Evolutionary conservation across 2,797 vertebrate species (phyloP).

Genomic region (Neosilurus hyrtlii): DNA sequence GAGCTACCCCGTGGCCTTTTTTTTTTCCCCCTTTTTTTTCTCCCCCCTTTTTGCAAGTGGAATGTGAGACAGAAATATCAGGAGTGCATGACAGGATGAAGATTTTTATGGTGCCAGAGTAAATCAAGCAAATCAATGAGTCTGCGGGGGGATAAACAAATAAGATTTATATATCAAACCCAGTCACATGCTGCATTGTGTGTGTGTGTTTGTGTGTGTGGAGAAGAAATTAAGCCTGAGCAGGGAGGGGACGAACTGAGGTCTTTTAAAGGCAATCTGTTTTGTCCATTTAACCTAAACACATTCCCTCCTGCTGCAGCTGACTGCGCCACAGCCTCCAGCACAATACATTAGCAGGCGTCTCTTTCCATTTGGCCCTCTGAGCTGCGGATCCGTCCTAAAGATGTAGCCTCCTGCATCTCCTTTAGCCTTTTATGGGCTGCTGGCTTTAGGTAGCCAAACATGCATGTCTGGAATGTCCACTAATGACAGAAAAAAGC

Average conservation of each 20-base stretch:
- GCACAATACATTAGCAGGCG: constrained; percentile 42
- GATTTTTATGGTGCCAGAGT: constrained; percentile 42
- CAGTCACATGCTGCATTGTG: constrained; percentile 22
- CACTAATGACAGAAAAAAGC: constrained; percentile 48
- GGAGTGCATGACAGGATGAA: constrained; percentile 16
- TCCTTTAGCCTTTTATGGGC: constrained; percentile 55
- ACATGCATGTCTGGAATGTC: constrained; percentile 58
- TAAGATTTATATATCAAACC: constrained; percentile 10
- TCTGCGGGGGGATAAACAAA: constrained; percentile 24
- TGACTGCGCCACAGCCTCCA: constrained; percentile 17
- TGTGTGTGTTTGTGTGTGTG: constrained; percentile 38
- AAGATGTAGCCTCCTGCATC: constrained; percentile 45
- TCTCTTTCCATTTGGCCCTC: constrained; percentile 25
- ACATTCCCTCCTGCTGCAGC: constrained; percentile 51
- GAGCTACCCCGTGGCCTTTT: background rate
- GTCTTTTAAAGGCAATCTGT: constrained; percentile 57
- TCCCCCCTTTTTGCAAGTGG: background rate
- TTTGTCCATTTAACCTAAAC: constrained; percentile 61
- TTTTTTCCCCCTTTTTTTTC: background rate
- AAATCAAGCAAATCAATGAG: constrained; percentile 35
- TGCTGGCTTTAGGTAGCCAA: constrained; percentile 51
- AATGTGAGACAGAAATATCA: constrained; percentile 34
- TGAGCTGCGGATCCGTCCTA: constrained; percentile 42
- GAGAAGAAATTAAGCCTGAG: constrained; percentile 49
- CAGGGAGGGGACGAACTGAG: constrained; percentile 42